These are phyloP conservation scores for Vulpes vulpes DNA, from an alignment of 2,113 vertebrate genomes.

Conservation along the genomic window DNA sequence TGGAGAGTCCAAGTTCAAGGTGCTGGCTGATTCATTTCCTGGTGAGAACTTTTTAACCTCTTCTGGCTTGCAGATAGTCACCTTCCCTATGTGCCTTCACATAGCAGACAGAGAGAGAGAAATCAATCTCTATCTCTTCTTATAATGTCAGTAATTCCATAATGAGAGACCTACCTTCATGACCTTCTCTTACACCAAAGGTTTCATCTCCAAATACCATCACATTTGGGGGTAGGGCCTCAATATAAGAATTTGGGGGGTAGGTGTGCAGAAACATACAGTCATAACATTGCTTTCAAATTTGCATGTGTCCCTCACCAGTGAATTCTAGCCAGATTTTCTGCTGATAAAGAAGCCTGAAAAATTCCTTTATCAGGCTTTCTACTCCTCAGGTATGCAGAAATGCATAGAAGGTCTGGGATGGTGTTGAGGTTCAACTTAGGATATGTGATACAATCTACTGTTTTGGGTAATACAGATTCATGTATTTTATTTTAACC, in stretches of 20 bases:
- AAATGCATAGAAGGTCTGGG: neutral
- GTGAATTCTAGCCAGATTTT: neutral
- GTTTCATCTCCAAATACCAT: neutral
- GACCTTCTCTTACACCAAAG: neutral
- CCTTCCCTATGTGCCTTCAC: neutral
- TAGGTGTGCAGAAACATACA: neutral
- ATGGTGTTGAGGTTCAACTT: neutral
- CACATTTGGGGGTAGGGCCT: neutral
- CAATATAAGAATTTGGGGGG: neutral
- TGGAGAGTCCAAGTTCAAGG: neutral
- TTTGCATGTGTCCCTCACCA: neutral
- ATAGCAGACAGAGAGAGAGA: neutral
- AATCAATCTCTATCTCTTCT: neutral
- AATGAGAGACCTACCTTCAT: neutral
- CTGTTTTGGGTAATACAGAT: neutral
- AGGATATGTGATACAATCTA: neutral
- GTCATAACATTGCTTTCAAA: neutral
- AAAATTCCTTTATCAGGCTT: neutral
- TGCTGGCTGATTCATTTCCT: neutral
- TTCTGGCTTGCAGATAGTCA: neutral
- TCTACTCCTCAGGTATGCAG: neutral
- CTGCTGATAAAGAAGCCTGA: neutral
- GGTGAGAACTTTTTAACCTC: neutral
- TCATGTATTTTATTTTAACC: neutral
- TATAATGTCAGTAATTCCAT: neutral